Evolutionary conservation across 2,797 vertebrate genomes (phyloP), one percentile per base, ranked within the genome.

Genomic region (Choloepus didactylus): DNA sequence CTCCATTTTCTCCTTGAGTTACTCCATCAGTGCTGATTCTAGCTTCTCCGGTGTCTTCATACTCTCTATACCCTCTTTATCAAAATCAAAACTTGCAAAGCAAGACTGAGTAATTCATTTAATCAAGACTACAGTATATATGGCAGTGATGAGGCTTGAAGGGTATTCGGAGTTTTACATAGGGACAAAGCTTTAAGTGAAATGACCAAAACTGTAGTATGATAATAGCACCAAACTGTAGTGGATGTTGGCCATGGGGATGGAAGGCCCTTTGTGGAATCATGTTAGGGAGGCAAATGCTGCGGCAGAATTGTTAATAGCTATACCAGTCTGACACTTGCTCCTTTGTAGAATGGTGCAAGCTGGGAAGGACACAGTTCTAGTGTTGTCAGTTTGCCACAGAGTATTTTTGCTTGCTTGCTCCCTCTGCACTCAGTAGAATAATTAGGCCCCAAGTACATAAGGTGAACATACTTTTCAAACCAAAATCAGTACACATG

Each of bases 1-100:
- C 12, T 88, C 18, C 12, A 0, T 75, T 79, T 91, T 81, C 76
- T 89, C 82, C 44, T 51, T 92, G 27, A 76, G 35, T 84, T 79
- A 18, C 1, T 87, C 44, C 88, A 90, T 93, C 66, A 85, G 6
- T 66, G 44, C 18, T 67, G 51, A 93, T 51, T 79, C 9, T 41
- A 89, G n/a, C n/a, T 93, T 95, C 38, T 80, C 72, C 9, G 62
- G 15, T 93, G 54, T 85, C 73, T 93, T 69, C 44, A 96, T 94
- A 23, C 35, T 89, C 31, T 90, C 84, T 25, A 59, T 62, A 84
- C 6, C 7, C 12, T 92, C 66, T 93, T 92, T 70, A 88, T 73
- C 29, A 95, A 87, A 75, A 86, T 15, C 35, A 75, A 94, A 77
- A 82, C 9, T 69, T 90, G n/a, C 29, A 95, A 85, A 10, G 66